Conservation (phyloP, 2,888 invertebrate genomes). For the Operophtera brumata region DNA sequence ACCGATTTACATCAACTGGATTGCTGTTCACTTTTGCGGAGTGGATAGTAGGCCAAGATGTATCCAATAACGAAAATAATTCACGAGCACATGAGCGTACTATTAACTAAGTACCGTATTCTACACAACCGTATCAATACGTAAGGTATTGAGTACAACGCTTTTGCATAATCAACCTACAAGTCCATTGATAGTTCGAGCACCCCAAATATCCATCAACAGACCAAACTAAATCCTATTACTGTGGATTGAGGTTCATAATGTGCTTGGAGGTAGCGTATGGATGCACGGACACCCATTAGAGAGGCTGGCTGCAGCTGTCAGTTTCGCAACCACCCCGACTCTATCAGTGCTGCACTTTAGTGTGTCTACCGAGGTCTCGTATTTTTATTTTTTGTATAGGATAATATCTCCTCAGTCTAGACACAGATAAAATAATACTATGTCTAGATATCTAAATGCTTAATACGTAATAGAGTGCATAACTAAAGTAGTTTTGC, state of each 20-base stretch:
- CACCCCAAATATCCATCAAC: constrained; percentile 10
- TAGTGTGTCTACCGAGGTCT: neutral
- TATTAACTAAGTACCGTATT: neutral
- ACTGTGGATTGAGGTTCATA: constrained; percentile 24
- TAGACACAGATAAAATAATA: too few relatives aligned
- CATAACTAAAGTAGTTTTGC: too few relatives aligned
- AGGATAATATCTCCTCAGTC: too few relatives aligned
- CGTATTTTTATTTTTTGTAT: neutral
- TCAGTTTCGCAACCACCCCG: constrained; percentile 55
- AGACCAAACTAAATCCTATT: constrained; percentile 22
- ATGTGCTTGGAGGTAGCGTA: constrained; percentile 21
- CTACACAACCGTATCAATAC: neutral
- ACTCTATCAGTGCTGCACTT: constrained; percentile 12
- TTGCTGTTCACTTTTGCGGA: neutral
- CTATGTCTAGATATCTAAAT: too few relatives aligned
- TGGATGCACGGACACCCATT: constrained; percentile 51
- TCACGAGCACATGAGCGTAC: neutral
- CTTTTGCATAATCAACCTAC: constrained; percentile 29
- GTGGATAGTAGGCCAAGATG: too few relatives aligned
- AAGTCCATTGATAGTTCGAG: constrained; percentile 26
- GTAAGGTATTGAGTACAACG: constrained; percentile 7
- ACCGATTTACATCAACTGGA: neutral
- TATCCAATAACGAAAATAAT: neutral
- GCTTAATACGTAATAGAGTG: too few relatives aligned
- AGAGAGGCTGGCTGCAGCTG: constrained; percentile 55